Percentiles rank a stretch among this genome's conserved stretches.
These are phyloP conservation scores for Neopelma chrysocephalum DNA, from an alignment of 2,797 vertebrate species.

Conservation along the genomic window DNA sequence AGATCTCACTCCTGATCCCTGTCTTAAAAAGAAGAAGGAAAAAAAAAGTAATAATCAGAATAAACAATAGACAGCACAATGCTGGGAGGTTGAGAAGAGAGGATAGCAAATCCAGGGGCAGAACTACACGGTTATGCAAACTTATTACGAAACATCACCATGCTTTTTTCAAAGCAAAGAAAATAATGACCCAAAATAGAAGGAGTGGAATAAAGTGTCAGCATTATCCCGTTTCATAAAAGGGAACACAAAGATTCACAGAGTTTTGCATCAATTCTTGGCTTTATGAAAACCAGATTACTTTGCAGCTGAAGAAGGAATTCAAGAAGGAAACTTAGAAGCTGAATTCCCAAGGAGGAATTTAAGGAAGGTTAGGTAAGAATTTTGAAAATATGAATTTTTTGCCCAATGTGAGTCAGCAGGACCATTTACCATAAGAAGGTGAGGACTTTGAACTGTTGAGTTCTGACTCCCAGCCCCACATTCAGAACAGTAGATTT, in stretches of 20 bases:
- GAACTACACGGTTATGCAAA: constrained; percentile 22
- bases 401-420: not conserved
- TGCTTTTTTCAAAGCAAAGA: constrained; percentile 29
- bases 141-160: not conserved
- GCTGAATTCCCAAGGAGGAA: not conserved
- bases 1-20: not conserved
- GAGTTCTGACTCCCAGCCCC: not conserved
- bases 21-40: not conserved
- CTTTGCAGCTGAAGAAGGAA: not conserved
- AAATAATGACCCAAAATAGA: constrained; percentile 25
- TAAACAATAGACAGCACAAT: not conserved
- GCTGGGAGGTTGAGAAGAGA: not conserved
- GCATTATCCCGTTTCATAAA: not conserved
- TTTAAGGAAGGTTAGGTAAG: not conserved
- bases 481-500: not conserved
- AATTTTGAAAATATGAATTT: not conserved
- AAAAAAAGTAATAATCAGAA: not conserved
- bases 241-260: constrained; percentile 5
- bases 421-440: fast-evolving
- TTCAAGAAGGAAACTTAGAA: not conserved
- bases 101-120: not conserved
- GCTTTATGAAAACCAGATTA: constrained; percentile 22
- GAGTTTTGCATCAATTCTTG: not conserved
- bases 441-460: not conserved
- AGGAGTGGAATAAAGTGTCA: not conserved